Evolutionary conservation across 2,888 invertebrate species (phyloP), one percentile per base, ranked within the genome.

Genomic region (Pyrgus malvae): DNA sequence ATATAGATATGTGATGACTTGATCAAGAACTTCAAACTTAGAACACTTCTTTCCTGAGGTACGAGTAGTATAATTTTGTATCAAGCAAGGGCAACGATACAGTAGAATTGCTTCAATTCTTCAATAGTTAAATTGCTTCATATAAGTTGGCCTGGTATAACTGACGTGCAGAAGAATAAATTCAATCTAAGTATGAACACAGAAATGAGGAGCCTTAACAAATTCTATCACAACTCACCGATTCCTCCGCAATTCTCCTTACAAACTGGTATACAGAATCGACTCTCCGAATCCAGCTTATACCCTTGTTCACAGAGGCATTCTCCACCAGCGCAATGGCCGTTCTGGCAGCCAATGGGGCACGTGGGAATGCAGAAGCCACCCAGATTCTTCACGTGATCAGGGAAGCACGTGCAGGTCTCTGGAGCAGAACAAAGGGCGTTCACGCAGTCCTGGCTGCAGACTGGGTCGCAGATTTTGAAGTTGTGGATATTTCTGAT

Each of bases 271-370:
- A 91, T 66, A 63, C 95, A 95, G 67, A 86, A 93, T 61, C 90
- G 91, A 35, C 92, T 87, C 0, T 91, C 87, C 0, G 82, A 74
- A 60, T 93, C 93, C 50, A 92, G 69, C 23, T 74, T 86, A 65
- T 85, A 93, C 0, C 94, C 90, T 38, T 91, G 78, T 68, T 91
- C 91, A 67, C 96, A 96, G 5, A 91, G 81, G 59, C 95, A 95
- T 27, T 89, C 88, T 0, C 92, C 88, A 0, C 91, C 81, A 59
- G 92, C 83, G 60, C 94, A 95, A 1, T 90, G 84, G 0, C 94
- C 94, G 59, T 94, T 92, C 58, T 92, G 90, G 63, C 94, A 95
- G 0, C 93, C 93, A 14, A 93, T 91, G 0, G 94, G 94, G 55
- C 94, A 95, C 0, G 93, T 93, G 1, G 94, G 89, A 0, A 93